Evolutionary conservation across 2,113 vertebrate species (phyloP).

Genomic region (Tyrannus savana): DNA sequence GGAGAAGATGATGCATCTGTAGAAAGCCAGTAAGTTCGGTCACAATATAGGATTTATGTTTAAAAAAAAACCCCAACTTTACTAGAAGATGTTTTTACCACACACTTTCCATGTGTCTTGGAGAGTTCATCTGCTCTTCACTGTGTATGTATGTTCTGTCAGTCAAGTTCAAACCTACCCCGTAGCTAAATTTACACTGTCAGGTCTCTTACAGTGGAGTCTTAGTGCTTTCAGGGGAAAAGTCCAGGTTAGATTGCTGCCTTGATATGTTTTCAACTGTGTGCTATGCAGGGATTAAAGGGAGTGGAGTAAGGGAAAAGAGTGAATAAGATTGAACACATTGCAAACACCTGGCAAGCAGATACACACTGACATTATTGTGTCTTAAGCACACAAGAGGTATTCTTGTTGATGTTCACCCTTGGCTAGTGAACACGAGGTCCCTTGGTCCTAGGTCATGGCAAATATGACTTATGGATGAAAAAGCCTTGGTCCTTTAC

Average conservation of each 20-base stretch:
- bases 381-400: not conserved
- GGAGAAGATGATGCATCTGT: not conserved
- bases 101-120: not conserved
- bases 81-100: not conserved
- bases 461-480: not conserved
- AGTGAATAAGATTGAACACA: not conserved
- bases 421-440: fast-evolving
- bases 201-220: not conserved
- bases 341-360: not conserved
- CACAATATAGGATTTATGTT: not conserved
- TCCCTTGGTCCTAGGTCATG: not conserved
- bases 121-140: not conserved
- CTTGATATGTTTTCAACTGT: not conserved
- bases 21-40: not conserved
- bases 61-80: not conserved
- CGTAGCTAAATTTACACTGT: not conserved
- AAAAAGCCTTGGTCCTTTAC: not conserved
- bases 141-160: fast-evolving
- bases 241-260: not conserved
- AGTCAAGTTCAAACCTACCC: not conserved
- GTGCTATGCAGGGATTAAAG: not conserved
- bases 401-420: not conserved
- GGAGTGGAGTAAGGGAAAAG: not conserved
- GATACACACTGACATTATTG: not conserved
- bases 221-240: not conserved